Percentiles rank a stretch among this genome's conserved stretches.
Conservation (phyloP, 2,888 invertebrate genomes). For the Microchrysa polita region DNA sequence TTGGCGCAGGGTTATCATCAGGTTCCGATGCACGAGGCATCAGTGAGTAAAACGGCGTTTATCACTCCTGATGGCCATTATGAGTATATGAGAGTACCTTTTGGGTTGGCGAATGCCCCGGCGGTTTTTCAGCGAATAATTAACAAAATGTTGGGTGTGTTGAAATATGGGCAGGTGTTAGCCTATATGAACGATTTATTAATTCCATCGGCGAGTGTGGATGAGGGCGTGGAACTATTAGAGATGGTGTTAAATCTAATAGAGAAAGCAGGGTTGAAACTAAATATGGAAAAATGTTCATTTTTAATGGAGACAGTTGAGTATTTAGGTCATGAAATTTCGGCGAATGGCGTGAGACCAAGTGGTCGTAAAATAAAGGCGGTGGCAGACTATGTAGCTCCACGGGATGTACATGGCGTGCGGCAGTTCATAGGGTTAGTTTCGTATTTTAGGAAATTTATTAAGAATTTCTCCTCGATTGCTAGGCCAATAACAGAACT, state of each 20-base stretch:
- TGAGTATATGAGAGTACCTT: constrained; percentile 57
- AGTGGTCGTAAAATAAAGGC: not conserved
- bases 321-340: not conserved
- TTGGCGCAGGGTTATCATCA: constrained; percentile 60
- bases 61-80: constrained; percentile 57
- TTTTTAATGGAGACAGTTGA: constrained; percentile 53
- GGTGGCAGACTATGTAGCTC: not conserved
- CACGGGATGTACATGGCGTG: not conserved
- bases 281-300: constrained; percentile 48
- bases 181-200: constrained; percentile 49
- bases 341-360: not conserved
- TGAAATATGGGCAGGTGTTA: constrained; percentile 33
- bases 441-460: no score
- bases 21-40: constrained; percentile 53
- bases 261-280: constrained; percentile 26
- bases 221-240: not conserved
- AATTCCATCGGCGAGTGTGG: constrained; percentile 53
- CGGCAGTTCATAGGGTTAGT: not conserved
- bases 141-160: not conserved
- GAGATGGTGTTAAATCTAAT: not conserved
- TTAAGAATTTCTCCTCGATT: constrained; percentile 3
- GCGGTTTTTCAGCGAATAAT: constrained; percentile 54
- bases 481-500: constrained; percentile 34
- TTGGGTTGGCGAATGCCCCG: constrained; percentile 56
- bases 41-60: constrained; percentile 57